Percentiles rank a stretch among this genome's conserved stretches.
Conservation (phyloP, 2,113 vertebrate species). For the Lepus americanus region DNA sequence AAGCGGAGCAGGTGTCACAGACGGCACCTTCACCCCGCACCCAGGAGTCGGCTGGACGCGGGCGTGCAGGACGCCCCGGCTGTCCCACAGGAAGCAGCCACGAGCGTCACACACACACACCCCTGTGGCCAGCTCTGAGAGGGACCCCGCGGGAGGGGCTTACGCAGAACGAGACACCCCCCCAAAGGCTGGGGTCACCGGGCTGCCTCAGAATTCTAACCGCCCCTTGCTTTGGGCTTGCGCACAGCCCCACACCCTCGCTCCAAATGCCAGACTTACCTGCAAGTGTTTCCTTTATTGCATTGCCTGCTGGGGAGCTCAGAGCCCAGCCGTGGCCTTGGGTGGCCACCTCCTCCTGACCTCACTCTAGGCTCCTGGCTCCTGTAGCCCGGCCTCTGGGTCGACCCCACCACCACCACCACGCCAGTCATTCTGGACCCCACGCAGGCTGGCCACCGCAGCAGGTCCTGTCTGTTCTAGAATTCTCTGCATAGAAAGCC, state of each 20-base stretch:
- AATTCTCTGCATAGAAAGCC: background rate
- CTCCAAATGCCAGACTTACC: background rate
- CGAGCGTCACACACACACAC: rapidly evolving
- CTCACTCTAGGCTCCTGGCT: background rate
- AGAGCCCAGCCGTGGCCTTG: background rate
- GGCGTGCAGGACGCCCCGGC: too few relatives aligned
- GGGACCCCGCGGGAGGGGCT: background rate
- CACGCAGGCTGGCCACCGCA: background rate
- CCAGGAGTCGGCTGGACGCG: too few relatives aligned
- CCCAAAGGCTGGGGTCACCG: rapidly evolving
- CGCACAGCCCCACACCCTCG: rapidly evolving
- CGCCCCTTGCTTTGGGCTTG: background rate
- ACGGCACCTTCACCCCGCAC: background rate
- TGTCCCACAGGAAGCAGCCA: too few relatives aligned
- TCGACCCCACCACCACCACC: too few relatives aligned
- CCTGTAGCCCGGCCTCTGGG: background rate
- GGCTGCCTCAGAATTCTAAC: background rate
- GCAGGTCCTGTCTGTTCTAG: background rate
- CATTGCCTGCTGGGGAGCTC: slow-evolving; percentile 26
- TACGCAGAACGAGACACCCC: background rate
- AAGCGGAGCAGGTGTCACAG: too few relatives aligned
- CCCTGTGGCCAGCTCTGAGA: background rate
- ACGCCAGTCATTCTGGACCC: background rate
- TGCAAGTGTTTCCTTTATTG: slow-evolving; percentile 23
- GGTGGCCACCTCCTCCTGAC: background rate